A percentile compares a stretch with the other conserved stretches of the same genome.
These are phyloP conservation scores for Blastomussa wellsi DNA, from an alignment of 92 coral and sea anemone species.

Conservation along the genomic window DNA sequence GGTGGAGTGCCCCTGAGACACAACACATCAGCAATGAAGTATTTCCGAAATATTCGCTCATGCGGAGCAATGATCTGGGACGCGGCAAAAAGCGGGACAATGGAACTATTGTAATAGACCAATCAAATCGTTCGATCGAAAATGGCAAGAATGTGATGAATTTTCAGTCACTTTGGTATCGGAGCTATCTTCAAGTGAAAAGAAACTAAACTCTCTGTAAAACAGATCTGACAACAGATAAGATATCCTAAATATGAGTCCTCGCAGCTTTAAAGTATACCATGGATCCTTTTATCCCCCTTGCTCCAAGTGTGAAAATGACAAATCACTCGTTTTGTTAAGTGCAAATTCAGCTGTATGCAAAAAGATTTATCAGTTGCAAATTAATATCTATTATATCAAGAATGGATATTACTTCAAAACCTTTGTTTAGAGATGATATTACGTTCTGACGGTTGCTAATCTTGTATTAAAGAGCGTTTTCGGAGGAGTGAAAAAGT, in stretches of 20 bases:
- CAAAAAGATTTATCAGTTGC: neutral
- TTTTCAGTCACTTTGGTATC: slow-evolving; percentile 30
- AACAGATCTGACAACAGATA: slow-evolving; percentile 18
- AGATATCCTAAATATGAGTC: neutral
- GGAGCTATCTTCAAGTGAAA: neutral
- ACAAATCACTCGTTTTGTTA: neutral
- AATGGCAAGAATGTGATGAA: slow-evolving; percentile 43
- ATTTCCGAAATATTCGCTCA: slow-evolving; percentile 70
- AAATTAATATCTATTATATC: slow-evolving; percentile 3
- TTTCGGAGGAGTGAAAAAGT: neutral
- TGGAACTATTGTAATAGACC: slow-evolving; percentile 48
- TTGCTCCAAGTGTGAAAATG: too few relatives aligned
- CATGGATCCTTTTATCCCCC: too few relatives aligned
- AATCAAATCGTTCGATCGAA: slow-evolving; percentile 41
- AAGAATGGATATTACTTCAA: slow-evolving; percentile 32
- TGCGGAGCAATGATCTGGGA: slow-evolving; percentile 60
- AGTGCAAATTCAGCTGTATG: slow-evolving; percentile 29
- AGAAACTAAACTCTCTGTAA: slow-evolving; percentile 20
- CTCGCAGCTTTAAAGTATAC: neutral
- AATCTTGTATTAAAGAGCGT: slow-evolving; percentile 11
- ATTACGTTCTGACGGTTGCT: slow-evolving; percentile 1
- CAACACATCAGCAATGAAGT: slow-evolving; percentile 57
- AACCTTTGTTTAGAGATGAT: slow-evolving; percentile 32
- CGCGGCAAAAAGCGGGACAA: slow-evolving; percentile 54
- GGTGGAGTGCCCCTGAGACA: slow-evolving; percentile 57